Evolutionary conservation across 2,888 invertebrate genomes (phyloP).

Genomic region (Tipula lateralis): DNA sequence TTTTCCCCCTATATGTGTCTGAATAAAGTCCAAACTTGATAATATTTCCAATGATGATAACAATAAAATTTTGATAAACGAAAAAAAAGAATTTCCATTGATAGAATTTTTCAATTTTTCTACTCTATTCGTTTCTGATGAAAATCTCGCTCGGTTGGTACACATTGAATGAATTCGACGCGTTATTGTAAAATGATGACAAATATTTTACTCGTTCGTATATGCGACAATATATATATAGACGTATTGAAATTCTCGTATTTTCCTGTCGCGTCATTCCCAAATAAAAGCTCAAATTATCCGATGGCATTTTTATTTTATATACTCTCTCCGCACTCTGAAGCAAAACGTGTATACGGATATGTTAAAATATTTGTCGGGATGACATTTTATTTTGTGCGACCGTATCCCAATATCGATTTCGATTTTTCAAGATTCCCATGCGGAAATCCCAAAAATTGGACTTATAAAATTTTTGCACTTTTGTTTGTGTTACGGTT

Average conservation of each 20-base stretch:
- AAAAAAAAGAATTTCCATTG: background rate
- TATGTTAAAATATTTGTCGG: background rate
- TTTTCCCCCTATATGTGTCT: background rate
- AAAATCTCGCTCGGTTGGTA: background rate
- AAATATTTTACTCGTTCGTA: background rate
- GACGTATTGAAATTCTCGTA: background rate
- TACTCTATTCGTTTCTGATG: constrained; percentile 15
- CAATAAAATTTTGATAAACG: background rate
- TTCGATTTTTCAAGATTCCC: background rate
- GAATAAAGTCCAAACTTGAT: constrained; percentile 12
- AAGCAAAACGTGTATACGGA: background rate
- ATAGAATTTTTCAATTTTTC: background rate
- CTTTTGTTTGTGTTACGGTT: background rate
- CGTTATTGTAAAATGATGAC: too few species aligned
- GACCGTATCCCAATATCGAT: background rate
- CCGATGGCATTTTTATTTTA: background rate
- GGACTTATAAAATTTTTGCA: background rate
- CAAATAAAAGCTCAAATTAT: background rate
- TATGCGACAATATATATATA: background rate
- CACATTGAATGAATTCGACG: background rate
- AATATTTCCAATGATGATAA: background rate
- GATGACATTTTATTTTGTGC: background rate
- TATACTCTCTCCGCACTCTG: background rate
- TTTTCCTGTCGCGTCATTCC: background rate
- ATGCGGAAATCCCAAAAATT: background rate